Evolutionary conservation across 2,888 invertebrate genomes (phyloP).

Genomic region (Spodoptera exigua): DNA sequence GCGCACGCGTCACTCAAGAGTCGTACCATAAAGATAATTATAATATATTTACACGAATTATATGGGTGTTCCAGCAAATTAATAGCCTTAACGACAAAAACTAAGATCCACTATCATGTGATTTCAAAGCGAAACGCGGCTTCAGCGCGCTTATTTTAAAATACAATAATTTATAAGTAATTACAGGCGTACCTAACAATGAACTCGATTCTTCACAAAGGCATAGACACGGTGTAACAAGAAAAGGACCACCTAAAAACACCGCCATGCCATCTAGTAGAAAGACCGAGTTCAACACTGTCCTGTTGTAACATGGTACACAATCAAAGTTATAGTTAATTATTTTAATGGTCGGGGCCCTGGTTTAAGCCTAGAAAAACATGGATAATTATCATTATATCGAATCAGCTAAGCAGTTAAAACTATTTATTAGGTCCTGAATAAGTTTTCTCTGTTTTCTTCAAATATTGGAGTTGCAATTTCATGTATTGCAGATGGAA

Average conservation of each 20-base stretch:
- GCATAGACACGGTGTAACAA: constrained; percentile 18
- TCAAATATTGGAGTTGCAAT: too few relatives aligned
- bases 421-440: constrained; percentile 30
- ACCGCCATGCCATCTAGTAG: constrained; percentile 37
- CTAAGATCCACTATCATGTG: constrained; percentile 88
- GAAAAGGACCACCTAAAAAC: constrained; percentile 23
- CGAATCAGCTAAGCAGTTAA: constrained; percentile 53
- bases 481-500: too few relatives aligned
- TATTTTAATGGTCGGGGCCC: constrained; percentile 69
- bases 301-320: constrained; percentile 69
- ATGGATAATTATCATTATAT: constrained; percentile 51
- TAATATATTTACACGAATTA: constrained; percentile 89
- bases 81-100: constrained; percentile 86
- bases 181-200: constrained; percentile 51
- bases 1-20: constrained; percentile 72
- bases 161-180: constrained; percentile 87
- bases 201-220: constrained; percentile 49
- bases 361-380: constrained; percentile 62
- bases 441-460: too few relatives aligned
- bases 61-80: constrained; percentile 87
- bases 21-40: constrained; percentile 86
- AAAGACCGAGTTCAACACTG: constrained; percentile 47
- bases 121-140: constrained; percentile 84
- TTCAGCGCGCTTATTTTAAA: constrained; percentile 79
- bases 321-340: constrained; percentile 71